These are phyloP conservation scores for Phrynocephalus forsythii DNA, from an alignment of 2,797 vertebrate genomes.

Conservation along the genomic window DNA sequence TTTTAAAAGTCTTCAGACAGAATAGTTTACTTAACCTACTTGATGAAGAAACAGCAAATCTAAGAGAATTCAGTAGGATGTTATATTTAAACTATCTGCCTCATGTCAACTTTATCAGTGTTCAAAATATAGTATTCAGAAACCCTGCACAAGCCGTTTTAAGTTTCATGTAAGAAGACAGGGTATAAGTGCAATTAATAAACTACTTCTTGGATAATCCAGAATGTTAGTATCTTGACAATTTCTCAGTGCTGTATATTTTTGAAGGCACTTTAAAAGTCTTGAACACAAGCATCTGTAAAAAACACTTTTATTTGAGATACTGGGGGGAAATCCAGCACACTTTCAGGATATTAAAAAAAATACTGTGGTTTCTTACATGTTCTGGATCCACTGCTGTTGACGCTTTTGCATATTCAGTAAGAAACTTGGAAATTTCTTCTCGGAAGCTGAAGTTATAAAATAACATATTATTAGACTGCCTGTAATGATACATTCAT, in stretches of 20 bases:
- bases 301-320: not conserved
- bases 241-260: not conserved
- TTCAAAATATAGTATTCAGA: not conserved
- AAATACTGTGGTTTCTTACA: constrained; percentile 48
- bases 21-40: not conserved
- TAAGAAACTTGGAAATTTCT: constrained; percentile 65
- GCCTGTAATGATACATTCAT: not conserved
- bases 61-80: constrained; percentile 4
- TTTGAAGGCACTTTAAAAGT: constrained; percentile 3
- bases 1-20: not conserved
- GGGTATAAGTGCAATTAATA: not conserved
- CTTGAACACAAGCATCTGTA: not conserved
- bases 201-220: not conserved
- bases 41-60: not conserved
- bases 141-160: not conserved
- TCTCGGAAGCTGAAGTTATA: constrained; percentile 63
- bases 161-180: not conserved
- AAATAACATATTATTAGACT: constrained; percentile 24
- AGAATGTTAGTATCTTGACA: not conserved
- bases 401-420: constrained; percentile 60
- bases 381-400: constrained; percentile 48
- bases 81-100: not conserved
- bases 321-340: not conserved
- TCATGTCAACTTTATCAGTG: not conserved
- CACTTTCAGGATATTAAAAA: constrained; percentile 2